phyloP scores from a whole-genome alignment of 2,888 invertebrate genomes.

The Nudaria mundana region DNA sequence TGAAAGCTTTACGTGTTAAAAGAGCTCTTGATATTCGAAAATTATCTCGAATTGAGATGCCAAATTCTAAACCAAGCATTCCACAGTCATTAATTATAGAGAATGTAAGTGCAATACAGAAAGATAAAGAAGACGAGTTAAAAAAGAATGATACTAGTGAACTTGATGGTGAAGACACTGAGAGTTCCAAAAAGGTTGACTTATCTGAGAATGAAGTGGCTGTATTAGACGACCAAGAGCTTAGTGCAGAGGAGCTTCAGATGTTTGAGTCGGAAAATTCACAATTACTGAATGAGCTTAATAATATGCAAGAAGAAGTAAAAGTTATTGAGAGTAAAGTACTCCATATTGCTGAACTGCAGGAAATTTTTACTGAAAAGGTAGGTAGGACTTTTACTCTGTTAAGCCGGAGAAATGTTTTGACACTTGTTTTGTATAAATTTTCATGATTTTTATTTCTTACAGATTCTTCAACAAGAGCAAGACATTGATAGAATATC shows the following conservation, averaged over 20 bases:
- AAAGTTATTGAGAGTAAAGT: conserved; percentile 95
- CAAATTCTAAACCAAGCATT: conserved; percentile 51
- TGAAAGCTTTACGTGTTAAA: conserved; percentile 93
- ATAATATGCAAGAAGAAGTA: conserved; percentile 94
- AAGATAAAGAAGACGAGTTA: conserved; percentile 25
- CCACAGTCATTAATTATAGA: conserved; percentile 55
- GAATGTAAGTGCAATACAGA: conserved; percentile 45
- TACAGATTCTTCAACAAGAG: conserved; percentile 93
- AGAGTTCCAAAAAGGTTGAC: conserved; percentile 54
- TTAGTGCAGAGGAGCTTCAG: conserved; percentile 94
- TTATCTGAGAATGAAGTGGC: conserved; percentile 71
- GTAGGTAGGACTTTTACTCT: too few relatives aligned
- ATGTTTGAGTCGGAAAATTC: conserved; percentile 96
- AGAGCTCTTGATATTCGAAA: conserved; percentile 91
- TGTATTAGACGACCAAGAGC: conserved; percentile 80
- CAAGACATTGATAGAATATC: conserved; percentile 95
- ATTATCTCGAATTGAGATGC: conserved; percentile 85
- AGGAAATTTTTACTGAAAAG: conserved; percentile 98
- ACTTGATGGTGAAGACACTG: conserved; percentile 41
- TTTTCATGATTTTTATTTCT: conserved; percentile 15
- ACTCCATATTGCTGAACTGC: conserved; percentile 96
- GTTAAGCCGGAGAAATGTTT: too few relatives aligned
- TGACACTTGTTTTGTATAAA: too few relatives aligned
- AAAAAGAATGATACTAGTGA: conserved; percentile 34
- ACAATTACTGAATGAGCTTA: conserved; percentile 92